Conservation (phyloP, 2,113 vertebrate species). For the Columba janthina region DNA sequence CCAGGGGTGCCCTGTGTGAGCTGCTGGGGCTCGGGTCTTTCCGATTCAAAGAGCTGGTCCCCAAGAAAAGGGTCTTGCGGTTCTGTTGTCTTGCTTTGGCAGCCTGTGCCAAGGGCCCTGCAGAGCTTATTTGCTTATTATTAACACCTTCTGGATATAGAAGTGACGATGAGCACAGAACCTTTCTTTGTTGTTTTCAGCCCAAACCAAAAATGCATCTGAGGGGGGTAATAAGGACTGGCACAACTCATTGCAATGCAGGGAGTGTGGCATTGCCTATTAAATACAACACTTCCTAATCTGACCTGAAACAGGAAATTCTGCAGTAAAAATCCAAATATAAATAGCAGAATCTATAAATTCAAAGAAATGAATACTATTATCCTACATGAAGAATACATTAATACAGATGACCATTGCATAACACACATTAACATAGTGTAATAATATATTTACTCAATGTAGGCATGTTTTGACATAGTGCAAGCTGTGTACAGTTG, state of each 20-base stretch:
- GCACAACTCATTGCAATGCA: background rate
- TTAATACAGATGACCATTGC: constrained; percentile 58
- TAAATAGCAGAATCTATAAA: background rate
- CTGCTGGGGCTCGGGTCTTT: background rate
- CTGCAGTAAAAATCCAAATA: constrained; percentile 3
- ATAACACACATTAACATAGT: constrained; percentile 55
- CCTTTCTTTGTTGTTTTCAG: background rate
- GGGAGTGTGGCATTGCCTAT: background rate
- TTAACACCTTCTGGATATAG: background rate
- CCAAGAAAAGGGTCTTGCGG: background rate
- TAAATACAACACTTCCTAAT: background rate
- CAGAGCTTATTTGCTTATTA: background rate
- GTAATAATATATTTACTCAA: constrained; percentile 58
- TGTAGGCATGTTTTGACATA: constrained; percentile 61
- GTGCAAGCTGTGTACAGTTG: constrained; percentile 53
- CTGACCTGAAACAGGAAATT: background rate
- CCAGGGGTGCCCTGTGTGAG: rapidly evolving
- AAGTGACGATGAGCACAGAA: background rate
- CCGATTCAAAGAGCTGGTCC: background rate
- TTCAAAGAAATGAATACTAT: constrained; percentile 3
- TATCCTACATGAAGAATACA: constrained; percentile 22
- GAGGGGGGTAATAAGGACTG: background rate
- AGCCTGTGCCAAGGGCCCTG: background rate
- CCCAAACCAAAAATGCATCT: background rate
- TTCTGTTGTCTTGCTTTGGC: background rate